A percentile compares a stretch with the other conserved stretches of the same genome.
phyloP scores from a whole-genome alignment of 1,140 invertebrate genomes.

The Drosophila paulistorum region DNA sequence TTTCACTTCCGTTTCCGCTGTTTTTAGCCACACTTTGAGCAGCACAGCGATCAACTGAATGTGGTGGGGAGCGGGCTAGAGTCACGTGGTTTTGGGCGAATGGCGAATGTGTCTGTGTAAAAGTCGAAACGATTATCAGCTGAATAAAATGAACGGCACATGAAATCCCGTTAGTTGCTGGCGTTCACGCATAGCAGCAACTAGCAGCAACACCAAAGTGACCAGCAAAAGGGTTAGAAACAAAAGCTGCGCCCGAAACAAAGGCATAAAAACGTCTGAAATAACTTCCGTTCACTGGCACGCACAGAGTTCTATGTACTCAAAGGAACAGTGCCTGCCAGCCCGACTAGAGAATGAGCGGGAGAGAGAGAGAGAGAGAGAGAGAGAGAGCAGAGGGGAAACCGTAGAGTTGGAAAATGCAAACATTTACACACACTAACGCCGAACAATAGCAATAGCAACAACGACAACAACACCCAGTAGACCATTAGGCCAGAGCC shows the following conservation, averaged over 20 bases:
- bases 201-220: constrained; percentile 21
- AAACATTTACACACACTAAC: constrained; percentile 36
- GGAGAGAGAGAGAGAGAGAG: neutral
- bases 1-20: constrained; percentile 68
- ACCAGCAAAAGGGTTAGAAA: constrained; percentile 55
- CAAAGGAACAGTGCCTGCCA: constrained; percentile 1
- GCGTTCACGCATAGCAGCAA: constrained; percentile 29
- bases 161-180: constrained; percentile 49
- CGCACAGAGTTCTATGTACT: constrained; percentile 35
- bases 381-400: neutral
- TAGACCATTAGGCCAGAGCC: constrained; percentile 49
- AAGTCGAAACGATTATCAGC: constrained; percentile 66
- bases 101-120: constrained; percentile 52
- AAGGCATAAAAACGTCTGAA: constrained; percentile 69
- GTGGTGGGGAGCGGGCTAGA: neutral
- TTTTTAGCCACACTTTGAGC: constrained; percentile 62
- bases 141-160: constrained; percentile 64
- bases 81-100: constrained; percentile 16
- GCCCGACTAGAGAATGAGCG: neutral
- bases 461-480: constrained; percentile 35
- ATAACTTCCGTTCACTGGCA: constrained; percentile 62
- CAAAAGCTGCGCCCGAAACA: constrained; percentile 45
- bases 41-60: constrained; percentile 12
- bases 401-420: constrained; percentile 10
- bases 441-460: constrained; percentile 20